A percentile compares a stretch with the other conserved stretches of the same genome.
Conservation (phyloP, 2,113 vertebrate species). For the Phyllostomus discolor region DNA sequence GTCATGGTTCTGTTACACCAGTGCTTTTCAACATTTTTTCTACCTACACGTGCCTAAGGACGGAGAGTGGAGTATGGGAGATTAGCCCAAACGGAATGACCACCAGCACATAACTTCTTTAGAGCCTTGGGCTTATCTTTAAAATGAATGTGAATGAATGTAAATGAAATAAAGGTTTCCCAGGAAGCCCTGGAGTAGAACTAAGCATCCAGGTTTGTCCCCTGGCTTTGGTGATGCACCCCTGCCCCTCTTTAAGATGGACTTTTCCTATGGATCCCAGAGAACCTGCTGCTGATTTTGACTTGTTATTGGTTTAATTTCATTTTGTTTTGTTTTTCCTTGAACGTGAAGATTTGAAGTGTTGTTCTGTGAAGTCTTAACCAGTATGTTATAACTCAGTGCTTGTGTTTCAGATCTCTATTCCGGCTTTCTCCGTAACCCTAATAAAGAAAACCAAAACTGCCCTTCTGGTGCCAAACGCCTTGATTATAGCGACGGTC, state of each 20-base stretch:
- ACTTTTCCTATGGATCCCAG: not conserved
- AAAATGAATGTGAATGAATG: not conserved
- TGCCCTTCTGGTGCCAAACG: conserved; percentile 95
- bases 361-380: not conserved
- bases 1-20: fast-evolving
- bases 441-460: conserved; percentile 97
- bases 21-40: not conserved
- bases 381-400: not conserved
- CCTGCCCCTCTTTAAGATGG: not conserved
- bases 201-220: not conserved
- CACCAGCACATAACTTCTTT: not conserved
- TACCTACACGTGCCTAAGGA: too few relatives aligned
- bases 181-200: not conserved
- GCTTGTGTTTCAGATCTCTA: conserved; percentile 87
- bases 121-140: not conserved
- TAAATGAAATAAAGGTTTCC: not conserved
- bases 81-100: not conserved
- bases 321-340: not conserved
- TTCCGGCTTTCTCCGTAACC: conserved; percentile 90
- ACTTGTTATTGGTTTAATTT: not conserved
- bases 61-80: not conserved
- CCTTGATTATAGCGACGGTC: conserved; percentile 88
- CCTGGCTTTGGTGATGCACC: not conserved
- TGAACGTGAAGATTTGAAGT: not conserved
- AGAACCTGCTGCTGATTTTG: not conserved